These are phyloP conservation scores for Phasia obesa DNA, from an alignment of 2,888 invertebrate species.

Conservation along the genomic window DNA sequence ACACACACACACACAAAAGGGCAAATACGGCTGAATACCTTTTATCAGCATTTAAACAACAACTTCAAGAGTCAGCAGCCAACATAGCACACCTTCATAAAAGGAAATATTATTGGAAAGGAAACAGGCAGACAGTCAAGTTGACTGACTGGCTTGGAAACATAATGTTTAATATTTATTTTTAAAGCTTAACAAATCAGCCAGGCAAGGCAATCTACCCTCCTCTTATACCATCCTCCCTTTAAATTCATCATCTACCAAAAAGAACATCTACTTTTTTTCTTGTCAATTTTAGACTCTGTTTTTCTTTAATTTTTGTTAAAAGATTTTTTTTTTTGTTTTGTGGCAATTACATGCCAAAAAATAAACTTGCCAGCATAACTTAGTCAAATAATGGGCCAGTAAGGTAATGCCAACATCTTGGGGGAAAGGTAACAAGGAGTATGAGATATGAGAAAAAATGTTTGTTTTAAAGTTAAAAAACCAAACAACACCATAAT, in stretches of 20 bases:
- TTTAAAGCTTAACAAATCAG: constrained; percentile 59
- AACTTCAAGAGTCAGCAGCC: constrained; percentile 48
- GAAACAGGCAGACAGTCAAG: constrained; percentile 38
- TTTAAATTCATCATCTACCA: constrained; percentile 17
- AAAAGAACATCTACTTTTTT: constrained; percentile 23
- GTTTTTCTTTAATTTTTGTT: constrained; percentile 26
- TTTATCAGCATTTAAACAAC: constrained; percentile 55
- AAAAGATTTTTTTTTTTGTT: constrained; percentile 1
- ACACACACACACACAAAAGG: constrained; percentile 26
- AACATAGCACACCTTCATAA: constrained; percentile 26
- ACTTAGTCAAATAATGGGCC: constrained; percentile 51
- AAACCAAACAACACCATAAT: constrained; percentile 51
- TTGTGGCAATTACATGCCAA: constrained; percentile 36
- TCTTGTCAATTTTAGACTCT: constrained; percentile 25
- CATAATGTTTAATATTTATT: constrained; percentile 56
- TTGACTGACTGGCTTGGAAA: constrained; percentile 36
- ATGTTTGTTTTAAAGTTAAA: constrained; percentile 42
- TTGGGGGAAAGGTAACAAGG: not conserved
- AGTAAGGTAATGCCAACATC: constrained; percentile 21
- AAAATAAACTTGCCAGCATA: constrained; percentile 53
- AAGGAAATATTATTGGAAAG: constrained; percentile 50
- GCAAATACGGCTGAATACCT: constrained; percentile 48
- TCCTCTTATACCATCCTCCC: constrained; percentile 19
- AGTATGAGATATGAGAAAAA: constrained; percentile 8
- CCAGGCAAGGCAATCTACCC: constrained; percentile 23